Evolutionary conservation across 1,140 invertebrate species (phyloP), one percentile per base, ranked within the genome.

Genomic region (Watersipora subatra): DNA sequence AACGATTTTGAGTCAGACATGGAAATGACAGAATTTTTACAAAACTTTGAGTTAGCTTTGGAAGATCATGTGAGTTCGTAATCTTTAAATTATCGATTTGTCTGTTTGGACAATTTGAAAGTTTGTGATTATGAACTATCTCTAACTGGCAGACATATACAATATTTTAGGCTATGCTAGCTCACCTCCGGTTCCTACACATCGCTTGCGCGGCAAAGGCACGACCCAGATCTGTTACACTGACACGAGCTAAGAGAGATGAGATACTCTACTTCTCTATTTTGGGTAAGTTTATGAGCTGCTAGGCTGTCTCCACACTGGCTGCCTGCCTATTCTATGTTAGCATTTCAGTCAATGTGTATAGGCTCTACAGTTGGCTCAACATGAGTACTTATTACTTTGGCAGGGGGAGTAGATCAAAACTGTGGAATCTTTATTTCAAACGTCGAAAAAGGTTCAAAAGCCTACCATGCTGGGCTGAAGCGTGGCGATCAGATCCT

Each of bases 1-100:
- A 97, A 93, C 26, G 96, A 99, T 78, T 99, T 99, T 82, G 96
- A 99, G 81, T 93, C 88, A 2, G 90, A 95, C 82, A 87, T 91
- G 28, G 86, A 87, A 30, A 95, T 99, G 92, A 95, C 95, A 86
- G 91, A 93, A 69, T 95, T 97, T 76, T 80, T 99, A 57, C 93
- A 97, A 78, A 87, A 87, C 62, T 98, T 98, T 83, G 93, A 98
- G 81, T 67, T 73, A 20, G 66, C 78, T 12, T 65, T 81, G n/a
- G 76, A 77, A 66, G 63, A 68, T 70, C 74, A 79, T 70, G 77
- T 79, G 67, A 67, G 70, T 69, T 29, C n/a, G 34, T 46, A 7
- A 46, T 7, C 34, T 46, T 46, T n/a, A n/a, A n/a, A n/a, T n/a
- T n/a, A n/a, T n/a, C n/a, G n/a, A n/a, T n/a, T n/a, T n/a, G n/a